These are phyloP conservation scores for Helostoma temminkii DNA, from an alignment of 2,797 vertebrate genomes.

Conservation along the genomic window DNA sequence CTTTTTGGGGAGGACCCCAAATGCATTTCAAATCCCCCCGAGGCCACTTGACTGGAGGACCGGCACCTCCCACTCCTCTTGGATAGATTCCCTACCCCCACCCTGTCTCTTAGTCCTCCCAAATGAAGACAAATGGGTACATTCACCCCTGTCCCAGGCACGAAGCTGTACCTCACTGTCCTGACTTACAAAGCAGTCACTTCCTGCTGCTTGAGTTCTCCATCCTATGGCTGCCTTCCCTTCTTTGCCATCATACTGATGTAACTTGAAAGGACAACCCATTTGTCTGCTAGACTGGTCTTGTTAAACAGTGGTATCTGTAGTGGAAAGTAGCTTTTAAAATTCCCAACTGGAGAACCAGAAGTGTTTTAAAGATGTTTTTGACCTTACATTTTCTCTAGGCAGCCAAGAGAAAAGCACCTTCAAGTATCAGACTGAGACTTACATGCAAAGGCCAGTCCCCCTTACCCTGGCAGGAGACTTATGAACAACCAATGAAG, in stretches of 20 bases:
- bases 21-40: constrained; percentile 85
- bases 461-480: constrained; percentile 70
- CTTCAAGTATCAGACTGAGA: constrained; percentile 71
- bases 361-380: constrained; percentile 53
- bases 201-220: constrained; percentile 61
- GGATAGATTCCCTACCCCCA: constrained; percentile 77
- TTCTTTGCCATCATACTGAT: constrained; percentile 41
- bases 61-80: constrained; percentile 80
- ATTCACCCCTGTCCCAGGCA: constrained; percentile 79
- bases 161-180: constrained; percentile 83
- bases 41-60: constrained; percentile 87
- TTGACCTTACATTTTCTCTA: constrained; percentile 50
- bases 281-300: constrained; percentile 48
- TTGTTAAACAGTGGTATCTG: constrained; percentile 54
- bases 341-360: constrained; percentile 44
- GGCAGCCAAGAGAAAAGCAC: constrained; percentile 65
- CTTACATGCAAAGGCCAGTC: constrained; percentile 72
- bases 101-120: constrained; percentile 81
- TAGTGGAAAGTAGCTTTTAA: constrained; percentile 30
- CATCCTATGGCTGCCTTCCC: constrained; percentile 58
- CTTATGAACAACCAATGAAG: constrained; percentile 77
- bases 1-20: constrained; percentile 82
- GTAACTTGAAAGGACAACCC: constrained; percentile 40
- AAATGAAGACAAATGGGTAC: constrained; percentile 87
- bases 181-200: constrained; percentile 71